These are phyloP conservation scores for Potamarius usumacintae DNA, from an alignment of 2,113 vertebrate species.

Conservation along the genomic window DNA sequence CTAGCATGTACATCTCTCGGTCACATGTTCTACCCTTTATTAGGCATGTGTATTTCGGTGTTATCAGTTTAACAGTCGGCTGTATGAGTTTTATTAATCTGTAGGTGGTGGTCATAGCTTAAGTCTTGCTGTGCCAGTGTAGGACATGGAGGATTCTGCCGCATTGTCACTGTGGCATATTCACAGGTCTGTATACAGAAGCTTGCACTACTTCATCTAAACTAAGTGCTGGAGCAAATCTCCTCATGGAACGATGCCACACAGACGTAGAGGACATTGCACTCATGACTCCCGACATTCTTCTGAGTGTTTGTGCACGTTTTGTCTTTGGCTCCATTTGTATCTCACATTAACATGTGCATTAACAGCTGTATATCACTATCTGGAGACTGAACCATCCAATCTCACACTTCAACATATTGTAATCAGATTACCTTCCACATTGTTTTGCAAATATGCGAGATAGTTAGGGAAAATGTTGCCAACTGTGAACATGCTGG, in stretches of 20 bases:
- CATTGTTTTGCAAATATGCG: neutral
- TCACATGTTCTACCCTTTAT: constrained; percentile 32
- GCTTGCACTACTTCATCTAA: neutral
- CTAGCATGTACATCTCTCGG: constrained; percentile 19
- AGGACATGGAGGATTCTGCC: constrained; percentile 24
- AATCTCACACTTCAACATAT: neutral
- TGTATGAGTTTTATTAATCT: constrained; percentile 15
- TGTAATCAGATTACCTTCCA: neutral
- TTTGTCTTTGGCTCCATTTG: constrained; percentile 3
- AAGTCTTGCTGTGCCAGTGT: constrained; percentile 49
- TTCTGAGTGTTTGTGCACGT: neutral
- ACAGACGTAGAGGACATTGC: neutral
- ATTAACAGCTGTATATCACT: neutral
- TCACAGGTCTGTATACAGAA: constrained; percentile 16
- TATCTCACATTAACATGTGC: constrained; percentile 22
- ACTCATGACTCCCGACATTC: constrained; percentile 12
- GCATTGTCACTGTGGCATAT: constrained; percentile 13
- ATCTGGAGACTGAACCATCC: neutral
- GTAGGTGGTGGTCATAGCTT: constrained; percentile 34
- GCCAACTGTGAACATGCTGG: neutral
- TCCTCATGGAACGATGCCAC: constrained; percentile 32
- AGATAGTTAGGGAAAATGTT: neutral
- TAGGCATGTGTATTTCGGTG: constrained; percentile 22
- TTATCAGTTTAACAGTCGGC: constrained; percentile 42
- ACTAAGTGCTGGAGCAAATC: constrained; percentile 18